A percentile compares a stretch with the other conserved stretches of the same genome.
Conservation (phyloP, 2,113 vertebrate species). For the Bostrychus sinensis region DNA sequence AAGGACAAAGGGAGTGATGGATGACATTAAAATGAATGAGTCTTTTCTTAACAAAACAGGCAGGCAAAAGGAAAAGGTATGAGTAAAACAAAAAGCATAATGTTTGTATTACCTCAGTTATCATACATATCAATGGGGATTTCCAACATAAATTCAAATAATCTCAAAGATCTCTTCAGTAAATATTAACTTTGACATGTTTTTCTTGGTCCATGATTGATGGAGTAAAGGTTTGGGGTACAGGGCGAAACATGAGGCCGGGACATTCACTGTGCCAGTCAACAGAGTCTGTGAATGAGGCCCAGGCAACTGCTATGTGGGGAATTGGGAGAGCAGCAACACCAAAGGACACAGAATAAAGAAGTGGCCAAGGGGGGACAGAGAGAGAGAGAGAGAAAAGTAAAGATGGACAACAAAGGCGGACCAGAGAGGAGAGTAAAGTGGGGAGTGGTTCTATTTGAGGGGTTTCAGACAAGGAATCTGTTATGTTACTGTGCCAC, state of each 20-base stretch:
- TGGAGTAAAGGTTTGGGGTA: slow-evolving; percentile 58
- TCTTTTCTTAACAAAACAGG: background rate
- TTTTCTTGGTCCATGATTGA: slow-evolving; percentile 76
- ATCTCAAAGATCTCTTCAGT: slow-evolving; percentile 51
- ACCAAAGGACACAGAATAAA: slow-evolving; percentile 59
- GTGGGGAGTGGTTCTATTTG: slow-evolving; percentile 39
- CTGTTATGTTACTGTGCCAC: slow-evolving; percentile 32
- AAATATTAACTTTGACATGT: slow-evolving; percentile 73
- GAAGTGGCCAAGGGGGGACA: slow-evolving; percentile 31
- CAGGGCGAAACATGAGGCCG: slow-evolving; percentile 69
- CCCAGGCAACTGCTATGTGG: slow-evolving; percentile 60
- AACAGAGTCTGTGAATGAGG: slow-evolving; percentile 60
- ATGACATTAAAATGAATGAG: background rate
- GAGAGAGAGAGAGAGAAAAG: slow-evolving; percentile 26
- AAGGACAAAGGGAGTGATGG: slow-evolving; percentile 13
- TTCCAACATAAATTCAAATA: slow-evolving; percentile 32
- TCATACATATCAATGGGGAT: slow-evolving; percentile 31
- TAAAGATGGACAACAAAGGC: slow-evolving; percentile 50
- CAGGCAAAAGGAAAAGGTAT: background rate
- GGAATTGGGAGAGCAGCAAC: slow-evolving; percentile 54
- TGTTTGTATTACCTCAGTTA: background rate
- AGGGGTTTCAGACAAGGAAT: slow-evolving; percentile 28
- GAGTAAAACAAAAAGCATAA: background rate
- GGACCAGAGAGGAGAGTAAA: slow-evolving; percentile 26
- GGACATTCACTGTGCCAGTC: slow-evolving; percentile 67